Percentiles rank a stretch among this genome's conserved stretches.
phyloP scores from a whole-genome alignment of 2,888 invertebrate species.

The Aleiodes leptofemur region DNA sequence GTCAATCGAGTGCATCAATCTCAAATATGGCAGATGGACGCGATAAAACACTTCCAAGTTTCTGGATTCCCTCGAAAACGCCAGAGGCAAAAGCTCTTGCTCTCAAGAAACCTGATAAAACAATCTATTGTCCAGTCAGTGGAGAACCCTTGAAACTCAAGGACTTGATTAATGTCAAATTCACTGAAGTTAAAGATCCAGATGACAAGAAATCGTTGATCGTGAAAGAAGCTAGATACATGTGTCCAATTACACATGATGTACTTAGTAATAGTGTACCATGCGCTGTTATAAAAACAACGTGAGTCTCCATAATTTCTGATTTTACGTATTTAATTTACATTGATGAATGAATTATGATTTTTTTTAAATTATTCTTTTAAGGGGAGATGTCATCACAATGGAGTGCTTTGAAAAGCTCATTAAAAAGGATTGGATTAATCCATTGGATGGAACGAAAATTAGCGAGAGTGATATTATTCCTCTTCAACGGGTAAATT shows the following conservation, averaged over 20 bases:
- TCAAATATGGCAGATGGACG: constrained; percentile 88
- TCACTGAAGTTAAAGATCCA: constrained; percentile 92
- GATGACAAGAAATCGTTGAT: constrained; percentile 91
- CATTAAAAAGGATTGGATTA: constrained; percentile 96
- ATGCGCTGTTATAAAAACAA: constrained; percentile 92
- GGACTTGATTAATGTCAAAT: constrained; percentile 94
- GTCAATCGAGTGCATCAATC: constrained; percentile 75
- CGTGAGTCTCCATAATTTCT: constrained; percentile 78
- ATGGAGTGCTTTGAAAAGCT: constrained; percentile 97
- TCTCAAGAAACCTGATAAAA: constrained; percentile 86
- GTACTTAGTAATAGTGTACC: constrained; percentile 95
- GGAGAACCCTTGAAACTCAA: constrained; percentile 91
- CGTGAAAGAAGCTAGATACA: constrained; percentile 93
- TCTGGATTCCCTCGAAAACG: constrained; percentile 97
- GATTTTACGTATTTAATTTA: constrained; percentile 15
- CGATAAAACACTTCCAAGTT: constrained; percentile 92
- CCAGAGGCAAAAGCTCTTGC: constrained; percentile 86
- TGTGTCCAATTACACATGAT: constrained; percentile 98
- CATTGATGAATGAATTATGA: not conserved
- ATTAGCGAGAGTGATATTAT: constrained; percentile 95
- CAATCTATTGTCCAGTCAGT: constrained; percentile 89
- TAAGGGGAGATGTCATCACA: constrained; percentile 95
- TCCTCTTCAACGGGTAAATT: constrained; percentile 86
- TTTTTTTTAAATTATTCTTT: constrained; percentile 61
- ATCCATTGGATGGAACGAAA: constrained; percentile 92